Conservation (phyloP, 2,888 invertebrate species). For the Aricia artaxerxes region DNA sequence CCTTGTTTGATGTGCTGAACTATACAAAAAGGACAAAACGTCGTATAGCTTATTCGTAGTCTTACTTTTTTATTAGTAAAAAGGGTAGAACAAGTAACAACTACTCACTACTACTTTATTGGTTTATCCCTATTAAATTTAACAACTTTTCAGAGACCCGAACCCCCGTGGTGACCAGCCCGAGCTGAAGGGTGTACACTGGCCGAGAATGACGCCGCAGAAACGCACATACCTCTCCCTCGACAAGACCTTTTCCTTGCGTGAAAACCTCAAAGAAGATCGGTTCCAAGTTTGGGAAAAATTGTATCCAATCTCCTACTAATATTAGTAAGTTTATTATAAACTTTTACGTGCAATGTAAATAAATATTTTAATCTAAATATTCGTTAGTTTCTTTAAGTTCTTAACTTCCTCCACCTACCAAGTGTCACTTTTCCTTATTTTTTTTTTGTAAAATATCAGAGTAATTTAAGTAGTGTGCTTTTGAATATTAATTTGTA, state of each 20-base stretch:
- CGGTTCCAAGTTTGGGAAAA: slow-evolving; percentile 58
- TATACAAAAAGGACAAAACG: no score
- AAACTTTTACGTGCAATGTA: neutral
- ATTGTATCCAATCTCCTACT: slow-evolving; percentile 51
- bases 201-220: slow-evolving; percentile 54
- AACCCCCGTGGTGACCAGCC: slow-evolving; percentile 45
- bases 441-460: neutral
- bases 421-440: neutral
- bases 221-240: slow-evolving; percentile 52
- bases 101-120: no score
- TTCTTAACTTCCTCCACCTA: neutral
- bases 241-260: slow-evolving; percentile 46
- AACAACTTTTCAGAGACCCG: slow-evolving; percentile 51
- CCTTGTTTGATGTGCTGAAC: no score
- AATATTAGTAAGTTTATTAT: neutral
- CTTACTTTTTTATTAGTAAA: no score
- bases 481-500: no score
- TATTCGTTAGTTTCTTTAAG: neutral
- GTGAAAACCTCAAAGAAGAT: slow-evolving; percentile 52
- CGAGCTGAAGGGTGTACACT: slow-evolving; percentile 45
- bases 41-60: no score
- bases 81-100: no score
- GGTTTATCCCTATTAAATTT: neutral
- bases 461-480: no score
- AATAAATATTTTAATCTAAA: neutral